Evolutionary conservation across 2,113 vertebrate genomes (phyloP).

Genomic region (Mustelus asterias): DNA sequence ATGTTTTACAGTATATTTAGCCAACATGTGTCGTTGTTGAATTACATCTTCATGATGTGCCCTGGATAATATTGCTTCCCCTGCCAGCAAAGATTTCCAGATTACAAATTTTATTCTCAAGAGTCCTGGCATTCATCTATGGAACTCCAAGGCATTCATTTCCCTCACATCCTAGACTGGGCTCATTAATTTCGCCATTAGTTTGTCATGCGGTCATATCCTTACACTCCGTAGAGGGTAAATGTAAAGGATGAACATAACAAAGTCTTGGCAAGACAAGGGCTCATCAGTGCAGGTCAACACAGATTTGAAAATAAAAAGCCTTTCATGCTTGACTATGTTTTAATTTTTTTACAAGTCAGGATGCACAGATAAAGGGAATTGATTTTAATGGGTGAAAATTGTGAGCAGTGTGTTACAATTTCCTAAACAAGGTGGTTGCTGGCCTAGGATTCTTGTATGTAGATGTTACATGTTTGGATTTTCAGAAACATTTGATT

Average conservation of each 20-base stretch:
- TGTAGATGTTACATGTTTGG: not conserved
- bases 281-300: not conserved
- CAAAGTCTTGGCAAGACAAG: not conserved
- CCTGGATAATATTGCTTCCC: not conserved
- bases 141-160: not conserved
- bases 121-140: not conserved
- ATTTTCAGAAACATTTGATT: not conserved
- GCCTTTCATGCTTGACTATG: not conserved
- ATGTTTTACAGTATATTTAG: not conserved
- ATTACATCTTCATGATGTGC: not conserved
- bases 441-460: not conserved
- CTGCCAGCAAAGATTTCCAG: not conserved
- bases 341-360: not conserved
- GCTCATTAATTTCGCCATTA: constrained; percentile 6
- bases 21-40: not conserved
- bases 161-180: not conserved
- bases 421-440: not conserved
- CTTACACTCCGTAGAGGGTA: not conserved
- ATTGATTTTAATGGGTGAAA: not conserved
- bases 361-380: not conserved
- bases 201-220: not conserved
- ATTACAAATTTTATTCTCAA: not conserved
- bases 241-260: not conserved
- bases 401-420: not conserved
- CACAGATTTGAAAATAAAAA: not conserved